Evolutionary conservation across 2,888 invertebrate genomes (phyloP), one percentile per base, ranked within the genome.

Genomic region (Microchrysa polita): DNA sequence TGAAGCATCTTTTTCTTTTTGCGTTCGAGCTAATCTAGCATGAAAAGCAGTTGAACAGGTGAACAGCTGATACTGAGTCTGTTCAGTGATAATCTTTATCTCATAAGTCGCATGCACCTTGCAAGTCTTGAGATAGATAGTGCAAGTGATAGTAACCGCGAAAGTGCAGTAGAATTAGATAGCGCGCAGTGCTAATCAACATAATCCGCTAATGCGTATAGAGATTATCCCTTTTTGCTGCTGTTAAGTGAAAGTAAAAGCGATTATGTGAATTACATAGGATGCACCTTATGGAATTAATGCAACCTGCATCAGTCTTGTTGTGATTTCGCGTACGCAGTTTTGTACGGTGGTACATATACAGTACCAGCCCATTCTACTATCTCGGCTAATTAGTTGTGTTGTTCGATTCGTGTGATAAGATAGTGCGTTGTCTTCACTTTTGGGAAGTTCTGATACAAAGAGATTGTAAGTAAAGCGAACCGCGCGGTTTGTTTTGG

Each of bases 161-260:
- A 48, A 48, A 48, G 48, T 48, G 48, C 48, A 48, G n/a, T 48
- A 12, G 10, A 48, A 48, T 48, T 48, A 12, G 16, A 48, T 48
- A 4, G 12, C 16, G 12, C 16, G 2, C 48, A n/a, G 48, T 5
- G 48, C 12, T 48, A 48, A 48, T n/a, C 48, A 48, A 48, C 48
- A n/a, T 48, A 48, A 48, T 48, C 48, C 14, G 48, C 48, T 48
- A 48, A 48, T 48, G 48, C 48, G 16, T n/a, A 12, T n/a, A n/a
- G 5, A n/a, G 5, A 48, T 48, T 5, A 48, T 48, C 48, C 27
- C 48, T 48, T n/a, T n/a, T n/a, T 48, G 48, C 48, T n/a, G 16
- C 12, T 48, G 12, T 48, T n/a, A n/a, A 69, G 69, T 69, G 69
- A 69, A 69, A 69, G 69, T 69, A 57, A 20, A 16, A 16, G 20